Base-by-base conservation (phyloP, 2,113 vertebrate species). In the Theristicus caerulescens region DNA sequence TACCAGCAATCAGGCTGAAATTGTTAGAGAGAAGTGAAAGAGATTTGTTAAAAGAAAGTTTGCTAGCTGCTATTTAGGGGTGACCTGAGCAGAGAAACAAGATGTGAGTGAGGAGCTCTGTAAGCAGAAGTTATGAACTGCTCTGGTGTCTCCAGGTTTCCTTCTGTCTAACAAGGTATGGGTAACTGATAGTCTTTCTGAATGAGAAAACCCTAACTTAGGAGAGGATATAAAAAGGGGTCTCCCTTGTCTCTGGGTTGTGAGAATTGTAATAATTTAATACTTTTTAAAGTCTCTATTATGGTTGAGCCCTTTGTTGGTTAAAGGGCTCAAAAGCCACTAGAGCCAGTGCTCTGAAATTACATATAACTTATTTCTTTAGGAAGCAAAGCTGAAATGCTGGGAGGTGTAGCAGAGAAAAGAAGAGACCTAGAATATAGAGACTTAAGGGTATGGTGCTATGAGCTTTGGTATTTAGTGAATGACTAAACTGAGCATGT, bases 41-140 rank as follows among this genome's bases (percentile, higher is more conserved):
- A 20, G 24, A 27, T 15, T 31, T 52, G 11, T 38, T 74, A 36
- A 84, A 40, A 47, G 8, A 9, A 80, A 49, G 21, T 21, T 76
- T 79, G 20, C 5, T 54, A 27, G 16, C 1, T 61, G 11, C 26
- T 16, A 1, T 44, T 71, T 18, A 22, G 44, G 46, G 13, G 27
- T 89, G 36, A 17, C 1, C 7, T 0, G 2, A 44, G 47, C 0
- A 3, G 5, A 32, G 15, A 34, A 40, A 1, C 2, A 9, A 38
- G 15, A 7, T 49, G 16, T 14, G 40, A 25, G 8, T 6, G 11
- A 31, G 36, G 21, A 65, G 11, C 2, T 55, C 9, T 6, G 1
- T 3, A 16, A 69, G 10, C 0, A 22, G 44, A 42, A 13, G 2
- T 65, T 6, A 2, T 11, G 6, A 38, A 2, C 10, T 67, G 26